Evolutionary conservation across 2,113 vertebrate genomes (phyloP), one percentile per base, ranked within the genome.

Genomic region (Vimba vimba): DNA sequence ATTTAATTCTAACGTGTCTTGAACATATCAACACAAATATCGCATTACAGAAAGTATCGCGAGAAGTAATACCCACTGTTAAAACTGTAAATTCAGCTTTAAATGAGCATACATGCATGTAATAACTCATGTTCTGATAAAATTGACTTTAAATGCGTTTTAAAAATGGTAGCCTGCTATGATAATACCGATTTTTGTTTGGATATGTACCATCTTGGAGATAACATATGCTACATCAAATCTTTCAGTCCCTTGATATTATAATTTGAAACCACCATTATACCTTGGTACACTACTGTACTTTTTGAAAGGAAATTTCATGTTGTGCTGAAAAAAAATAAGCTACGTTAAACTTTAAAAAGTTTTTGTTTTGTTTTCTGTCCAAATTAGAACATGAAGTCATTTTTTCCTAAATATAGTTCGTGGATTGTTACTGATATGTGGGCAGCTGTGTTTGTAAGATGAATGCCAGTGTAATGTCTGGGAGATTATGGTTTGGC

Each of bases 401-500:
- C 2, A 45, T 23, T 11, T 45, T 8, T 30, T 30, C 10, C 60
- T 81, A 81, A 55, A 77, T 55, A 77, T 77, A 76, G 73, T 17
- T 47, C 1, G 73, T 19, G 30, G 66, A 1, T 36, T 36, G 66
- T 69, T 76, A 77, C 8, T 27, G n/a, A 15, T 82, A 50, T 68
- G 25, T 52, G 60, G 79, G 7, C 79, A 82, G 62, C 62, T 69
- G 62, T 52, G 62, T 69, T 60, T 66, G n/a, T 80, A 27, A 50
- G 2, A 45, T 19, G 8, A 64, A 60, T 13, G 60, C 79, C 60
- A 66, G 23, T 82, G 10, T 50, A 78, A 17, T 50, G 12, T 64
- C 52, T 79, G 33, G 30, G 52, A 30, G 75, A 55, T 55, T 52
- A 33, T 60, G 68, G 47, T 59, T 45, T 57, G 39, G 4, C 21